Evolutionary conservation across 2,888 invertebrate genomes (phyloP).

Genomic region (Drosophila gaucha): DNA sequence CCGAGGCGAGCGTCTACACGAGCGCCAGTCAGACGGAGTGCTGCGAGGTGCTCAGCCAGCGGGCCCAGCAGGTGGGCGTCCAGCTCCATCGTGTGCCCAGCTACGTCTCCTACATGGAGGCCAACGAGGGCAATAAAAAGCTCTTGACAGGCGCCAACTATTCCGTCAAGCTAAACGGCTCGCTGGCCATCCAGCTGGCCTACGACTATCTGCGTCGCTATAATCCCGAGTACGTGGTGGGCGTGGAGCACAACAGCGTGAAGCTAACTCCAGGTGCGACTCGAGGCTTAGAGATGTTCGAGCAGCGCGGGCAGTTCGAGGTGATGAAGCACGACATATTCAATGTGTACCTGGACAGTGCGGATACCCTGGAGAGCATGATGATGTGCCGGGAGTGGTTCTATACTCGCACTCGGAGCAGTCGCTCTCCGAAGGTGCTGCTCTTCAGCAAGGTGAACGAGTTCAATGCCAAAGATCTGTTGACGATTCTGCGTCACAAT

Average conservation of each 20-base stretch:
- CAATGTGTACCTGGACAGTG: constrained; percentile 65
- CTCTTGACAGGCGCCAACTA: constrained; percentile 45
- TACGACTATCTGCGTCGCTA: constrained; percentile 59
- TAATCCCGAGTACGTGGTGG: constrained; percentile 52
- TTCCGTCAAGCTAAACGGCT: constrained; percentile 54
- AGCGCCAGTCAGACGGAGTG: constrained; percentile 64
- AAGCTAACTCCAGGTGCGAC: constrained; percentile 46
- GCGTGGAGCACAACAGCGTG: constrained; percentile 36
- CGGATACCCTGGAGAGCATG: constrained; percentile 71
- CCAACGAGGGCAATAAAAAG: constrained; percentile 42
- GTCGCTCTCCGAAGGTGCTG: constrained; percentile 59
- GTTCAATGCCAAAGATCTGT: constrained; percentile 67
- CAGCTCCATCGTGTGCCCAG: constrained; percentile 57
- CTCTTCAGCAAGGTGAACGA: constrained; percentile 69
- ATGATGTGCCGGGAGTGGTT: constrained; percentile 71
- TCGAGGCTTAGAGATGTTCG: constrained; percentile 51
- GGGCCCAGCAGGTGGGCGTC: constrained; percentile 54
- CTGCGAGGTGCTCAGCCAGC: constrained; percentile 59
- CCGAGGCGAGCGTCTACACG: constrained; percentile 58
- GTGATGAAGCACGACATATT: constrained; percentile 57
- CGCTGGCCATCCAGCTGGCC: constrained; percentile 65
- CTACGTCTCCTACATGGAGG: constrained; percentile 48
- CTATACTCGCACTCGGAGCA: constrained; percentile 54
- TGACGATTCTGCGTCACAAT: constrained; percentile 60
- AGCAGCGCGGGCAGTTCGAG: constrained; percentile 58